Evolutionary conservation across 1,140 invertebrate species (phyloP), one percentile per base, ranked within the genome.

Genomic region (Dreissena rostriformis): DNA sequence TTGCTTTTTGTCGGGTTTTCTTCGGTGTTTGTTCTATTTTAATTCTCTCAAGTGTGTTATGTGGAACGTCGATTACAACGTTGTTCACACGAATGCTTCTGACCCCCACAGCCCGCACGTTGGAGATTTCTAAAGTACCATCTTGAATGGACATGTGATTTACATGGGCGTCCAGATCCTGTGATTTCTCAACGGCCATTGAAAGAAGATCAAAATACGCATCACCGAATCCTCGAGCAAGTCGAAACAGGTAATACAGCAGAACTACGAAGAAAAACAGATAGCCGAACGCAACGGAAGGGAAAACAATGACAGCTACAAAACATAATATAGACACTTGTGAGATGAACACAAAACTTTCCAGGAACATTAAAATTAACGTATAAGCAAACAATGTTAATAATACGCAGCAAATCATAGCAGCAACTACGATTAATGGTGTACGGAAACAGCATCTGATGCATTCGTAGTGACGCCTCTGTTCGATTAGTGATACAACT

Each of bases 281-380:
- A 68, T 73, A 74, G 4, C 80, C 71, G 55, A 82, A 82, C 7
- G 80, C 28, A 52, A 67, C 61, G 7, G 80, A 82, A n/a, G 80
- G 80, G 15, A 49, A 73, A 28, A 82, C 61, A 53, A 82, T 74
- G 4, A 82, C 80, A 11, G 80, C 80, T 65, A 82, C 57, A 53
- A 82, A 82, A 49, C 53, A 74, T 22, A 73, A 82, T 7, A 74
- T 68, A 12, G 66, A 17, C 11, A 82, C 29, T 49, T 82, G 51
- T 17, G 68, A 65, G 0, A 82, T 66, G 49, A 82, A 82, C 12
- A 24, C 61, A 55, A 82, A 82, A 57, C 80, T 73, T 28, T 65
- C 15, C 2, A 74, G 19, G n/a, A 82, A 82, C 17, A 82, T 82
- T 55, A 82, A 71, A 29, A 66, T 28, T 1, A 80, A 19, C 0